Conservation (phyloP, 1,140 invertebrate species). For the Papilio polyxenes region DNA sequence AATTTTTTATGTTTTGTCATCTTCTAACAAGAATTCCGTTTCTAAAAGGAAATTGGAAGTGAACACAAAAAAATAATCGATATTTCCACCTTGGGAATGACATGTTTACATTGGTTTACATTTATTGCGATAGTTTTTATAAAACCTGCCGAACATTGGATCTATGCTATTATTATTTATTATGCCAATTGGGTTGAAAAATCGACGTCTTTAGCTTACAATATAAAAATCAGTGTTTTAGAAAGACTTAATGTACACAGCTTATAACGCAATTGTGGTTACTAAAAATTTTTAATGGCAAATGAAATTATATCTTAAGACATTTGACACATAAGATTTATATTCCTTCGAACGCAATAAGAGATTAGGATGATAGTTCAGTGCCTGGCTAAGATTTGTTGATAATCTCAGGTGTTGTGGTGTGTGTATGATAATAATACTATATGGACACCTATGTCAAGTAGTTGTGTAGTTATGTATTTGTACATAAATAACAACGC, state of each 20-base stretch:
- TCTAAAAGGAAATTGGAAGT: neutral
- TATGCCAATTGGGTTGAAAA: conserved; percentile 32
- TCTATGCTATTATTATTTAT: conserved; percentile 32
- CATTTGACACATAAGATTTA: neutral
- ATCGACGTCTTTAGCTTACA: conserved; percentile 41
- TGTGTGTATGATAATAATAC: conserved; percentile 53
- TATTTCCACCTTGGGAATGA: neutral
- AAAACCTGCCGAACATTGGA: conserved; percentile 40
- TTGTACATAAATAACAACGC: conserved; percentile 65
- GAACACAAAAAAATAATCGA: neutral
- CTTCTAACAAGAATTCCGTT: too few relatives aligned
- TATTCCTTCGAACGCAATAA: neutral
- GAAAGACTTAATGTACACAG: conserved; percentile 12
- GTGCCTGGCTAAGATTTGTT: conserved; percentile 34
- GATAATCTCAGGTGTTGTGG: conserved; percentile 50
- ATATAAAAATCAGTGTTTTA: conserved; percentile 40
- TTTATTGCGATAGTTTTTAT: conserved; percentile 24
- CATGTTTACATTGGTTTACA: neutral
- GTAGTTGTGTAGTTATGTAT: conserved; percentile 49
- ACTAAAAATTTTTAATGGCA: neutral
- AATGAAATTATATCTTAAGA: neutral
- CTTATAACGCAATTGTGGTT: conserved; percentile 11
- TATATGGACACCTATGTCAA: conserved; percentile 46
- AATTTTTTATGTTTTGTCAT: too few relatives aligned
- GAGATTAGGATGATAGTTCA: conserved; percentile 33